phyloP scores from a whole-genome alignment of 2,797 vertebrate species.

The Sebastes miniatus region DNA sequence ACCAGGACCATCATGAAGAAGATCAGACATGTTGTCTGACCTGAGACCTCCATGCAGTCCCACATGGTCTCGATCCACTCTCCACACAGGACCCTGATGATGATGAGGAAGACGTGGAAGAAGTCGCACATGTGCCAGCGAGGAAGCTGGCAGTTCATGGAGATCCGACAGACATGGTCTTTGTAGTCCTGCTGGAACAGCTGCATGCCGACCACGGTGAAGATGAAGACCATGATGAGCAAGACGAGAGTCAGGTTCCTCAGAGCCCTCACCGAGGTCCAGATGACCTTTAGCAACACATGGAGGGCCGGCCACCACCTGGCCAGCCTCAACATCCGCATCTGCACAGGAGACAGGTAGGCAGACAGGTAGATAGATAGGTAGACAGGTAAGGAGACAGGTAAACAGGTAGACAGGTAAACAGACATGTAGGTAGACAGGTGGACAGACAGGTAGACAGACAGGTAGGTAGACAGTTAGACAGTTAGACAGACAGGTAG shows the following conservation, averaged over 20 bases:
- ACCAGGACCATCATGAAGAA: conserved; percentile 97
- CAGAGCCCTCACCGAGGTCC: conserved; percentile 92
- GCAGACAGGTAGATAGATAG: neutral
- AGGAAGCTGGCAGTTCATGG: conserved; percentile 84
- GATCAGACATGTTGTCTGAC: conserved; percentile 89
- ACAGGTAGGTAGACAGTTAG: neutral
- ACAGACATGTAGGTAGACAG: no score
- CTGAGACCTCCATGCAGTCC: conserved; percentile 94
- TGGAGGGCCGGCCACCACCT: conserved; percentile 97
- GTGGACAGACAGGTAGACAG: no score
- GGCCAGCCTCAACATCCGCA: conserved; percentile 95
- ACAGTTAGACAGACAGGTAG: no score
- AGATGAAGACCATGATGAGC: conserved; percentile 97
- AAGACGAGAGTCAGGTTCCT: conserved; percentile 95
- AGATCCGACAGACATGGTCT: conserved; percentile 92
- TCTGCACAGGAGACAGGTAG: conserved; percentile 70
- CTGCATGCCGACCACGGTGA: conserved; percentile 96
- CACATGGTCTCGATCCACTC: conserved; percentile 99
- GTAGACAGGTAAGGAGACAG: neutral
- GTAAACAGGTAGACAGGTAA: neutral
- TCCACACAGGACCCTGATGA: conserved; percentile 94
- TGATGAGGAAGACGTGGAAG: conserved; percentile 95
- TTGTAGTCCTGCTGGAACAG: conserved; percentile 93
- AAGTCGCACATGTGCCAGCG: conserved; percentile 98
- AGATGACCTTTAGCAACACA: conserved; percentile 97